Evolutionary conservation across 37 sponge, comb jelly and placozoan species (phyloP), one percentile per base, ranked within the genome.

Genomic region (Hexactinellida sp.): DNA sequence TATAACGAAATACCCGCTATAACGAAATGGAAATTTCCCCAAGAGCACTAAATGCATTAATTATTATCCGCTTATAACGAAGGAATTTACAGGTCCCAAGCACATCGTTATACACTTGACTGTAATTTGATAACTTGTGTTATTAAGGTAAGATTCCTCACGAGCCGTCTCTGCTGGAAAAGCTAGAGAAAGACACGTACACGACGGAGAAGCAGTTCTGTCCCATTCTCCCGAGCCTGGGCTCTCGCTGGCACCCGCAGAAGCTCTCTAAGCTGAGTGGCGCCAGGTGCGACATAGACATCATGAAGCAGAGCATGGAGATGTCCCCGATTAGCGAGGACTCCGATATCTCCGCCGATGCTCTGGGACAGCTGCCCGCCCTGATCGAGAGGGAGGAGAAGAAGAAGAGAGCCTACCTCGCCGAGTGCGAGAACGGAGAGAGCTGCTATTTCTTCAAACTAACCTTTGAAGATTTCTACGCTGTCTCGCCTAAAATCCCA

Each of bases 141-240:
- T 25, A 32, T 63, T 28, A 5, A 63, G 76, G 76, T 28, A 63
- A 63, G 76, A 63, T 63, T 28, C 76, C 76, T 25, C 30, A 63
- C 13, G 76, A 25, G 5, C 76, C 76, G 5, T 63, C 76, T 25
- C 76, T 63, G 76, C 3, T 63, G 28, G 76, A 63, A 23, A 63
- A 63, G 13, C 76, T 63, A 3, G 76, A 63, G 76, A 63, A 63
- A n/a, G 76, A 63, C 34, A 23, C 76, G 5, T 63, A 63, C n/a
- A 55, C 83, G 0, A 93, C 91, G 19, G 90, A 88, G 35, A 87
- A 89, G 36, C 88, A 93, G 36, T 36, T 93, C 0, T 91, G 91
- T 39, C 94, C 94, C 0, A 54, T 90, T 36, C 47, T 91, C n/a
- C 94, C 91, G 0, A 54, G 71, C 25, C 36, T 76, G 5, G 39